Conservation (phyloP, 2,113 vertebrate genomes). For the Charadrius vociferus region DNA sequence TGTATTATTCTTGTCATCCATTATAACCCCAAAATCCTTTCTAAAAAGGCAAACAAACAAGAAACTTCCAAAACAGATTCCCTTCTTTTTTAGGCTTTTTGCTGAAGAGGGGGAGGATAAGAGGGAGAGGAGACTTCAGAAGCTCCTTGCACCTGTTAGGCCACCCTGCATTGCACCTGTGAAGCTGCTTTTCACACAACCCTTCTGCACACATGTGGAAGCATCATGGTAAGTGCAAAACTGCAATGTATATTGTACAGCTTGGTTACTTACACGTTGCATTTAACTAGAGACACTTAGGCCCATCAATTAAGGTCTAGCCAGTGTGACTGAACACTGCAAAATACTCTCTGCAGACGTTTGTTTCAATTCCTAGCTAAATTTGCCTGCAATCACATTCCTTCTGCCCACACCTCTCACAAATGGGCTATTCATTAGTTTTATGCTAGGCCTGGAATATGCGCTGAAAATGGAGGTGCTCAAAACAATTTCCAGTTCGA, state of each 20-base stretch:
- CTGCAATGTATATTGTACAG: background rate
- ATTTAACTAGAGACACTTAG: background rate
- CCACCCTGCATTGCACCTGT: background rate
- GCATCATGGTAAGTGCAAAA: background rate
- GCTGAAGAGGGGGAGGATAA: background rate
- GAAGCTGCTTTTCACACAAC: background rate
- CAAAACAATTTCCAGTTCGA: background rate
- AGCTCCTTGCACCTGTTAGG: background rate
- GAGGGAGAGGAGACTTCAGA: background rate
- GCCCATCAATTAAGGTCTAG: background rate
- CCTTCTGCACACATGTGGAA: background rate
- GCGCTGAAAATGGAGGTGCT: background rate
- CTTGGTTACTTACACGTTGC: background rate
- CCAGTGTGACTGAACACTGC: background rate
- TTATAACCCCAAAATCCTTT: background rate
- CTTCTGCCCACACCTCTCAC: slow-evolving; percentile 1
- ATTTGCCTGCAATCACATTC: background rate
- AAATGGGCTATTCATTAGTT: slow-evolving; percentile 26
- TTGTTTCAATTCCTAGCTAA: background rate
- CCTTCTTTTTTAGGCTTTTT: background rate
- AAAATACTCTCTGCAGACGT: background rate
- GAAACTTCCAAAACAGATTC: background rate
- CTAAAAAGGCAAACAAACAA: background rate
- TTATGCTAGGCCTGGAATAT: background rate
- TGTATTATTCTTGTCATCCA: background rate